Base-by-base conservation (phyloP, 2,113 vertebrate genomes). In the Siphamia tubifer region DNA sequence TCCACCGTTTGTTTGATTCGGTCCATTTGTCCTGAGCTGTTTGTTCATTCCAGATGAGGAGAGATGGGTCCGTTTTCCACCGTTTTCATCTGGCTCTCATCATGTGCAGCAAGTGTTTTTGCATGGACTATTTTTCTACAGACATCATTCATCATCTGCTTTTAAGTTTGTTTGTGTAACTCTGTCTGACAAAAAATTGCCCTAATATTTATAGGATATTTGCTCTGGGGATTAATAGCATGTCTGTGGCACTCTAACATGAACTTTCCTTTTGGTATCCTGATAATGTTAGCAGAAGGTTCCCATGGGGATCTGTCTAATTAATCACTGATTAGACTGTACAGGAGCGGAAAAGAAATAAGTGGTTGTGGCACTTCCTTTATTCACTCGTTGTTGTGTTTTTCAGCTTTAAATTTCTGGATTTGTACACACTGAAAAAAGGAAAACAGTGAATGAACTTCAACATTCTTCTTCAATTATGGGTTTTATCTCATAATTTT, bases 41-140 rank as follows among this genome's bases (percentile, higher is more conserved):
- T 75, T 81, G 72, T 77, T 24, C 79, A 36, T 75, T 73, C 79
- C 82, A 79, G 77, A 79, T 81, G 72, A 63, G 53, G 24, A 5
- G 49, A 65, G 74, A 79, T 52, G 65, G 86, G 70, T 84, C 81
- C 55, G 74, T 65, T 82, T 81, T 74, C 64, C 56, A 68, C 44
- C 6, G 79, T 49, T 31, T 6, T 84, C 85, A 87, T 87, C 83
- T 86, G 85, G 81, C 69, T 85, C 67, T 74, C 70, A 80, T 85
- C 53, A 78, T 35, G 49, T 24, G 35, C 28, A 71, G 78, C 64
- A 72, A 74, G 74, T 84, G 70, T 77, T 84, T 82, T 82, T 74
- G 60, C 71, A 63, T 45, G 47, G 56, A 34, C 55, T 72, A 32
- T 72, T 74, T 79, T 77, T 81, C 73, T 64, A 32, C 74, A 75